A percentile compares a stretch with the other conserved stretches of the same genome.
These are phyloP conservation scores for Mus caroli DNA, from an alignment of 2,797 vertebrate species.

Conservation along the genomic window DNA sequence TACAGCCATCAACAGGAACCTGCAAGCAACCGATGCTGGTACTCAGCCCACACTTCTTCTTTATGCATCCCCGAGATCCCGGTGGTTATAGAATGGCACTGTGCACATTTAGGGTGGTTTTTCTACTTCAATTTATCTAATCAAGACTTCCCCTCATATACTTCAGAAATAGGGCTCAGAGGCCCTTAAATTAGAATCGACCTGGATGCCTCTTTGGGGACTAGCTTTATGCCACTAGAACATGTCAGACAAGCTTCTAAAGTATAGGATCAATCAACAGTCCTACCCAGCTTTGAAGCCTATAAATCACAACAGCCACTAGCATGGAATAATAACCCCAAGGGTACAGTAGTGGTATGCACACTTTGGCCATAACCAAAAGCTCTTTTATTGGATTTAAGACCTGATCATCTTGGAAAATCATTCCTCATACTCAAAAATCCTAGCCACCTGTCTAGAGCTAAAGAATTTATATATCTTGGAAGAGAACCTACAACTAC, in stretches of 20 bases:
- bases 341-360: background rate
- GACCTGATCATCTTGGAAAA: background rate
- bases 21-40: background rate
- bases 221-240: background rate
- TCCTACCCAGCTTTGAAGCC: background rate
- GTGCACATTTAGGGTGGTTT: no score
- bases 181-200: background rate
- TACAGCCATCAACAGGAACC: background rate
- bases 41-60: background rate
- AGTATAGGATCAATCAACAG: background rate
- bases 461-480: background rate
- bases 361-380: background rate
- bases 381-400: background rate
- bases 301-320: background rate
- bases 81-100: background rate
- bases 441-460: background rate
- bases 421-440: background rate
- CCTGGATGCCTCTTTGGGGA: background rate
- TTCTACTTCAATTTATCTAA: background rate
- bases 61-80: background rate
- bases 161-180: background rate
- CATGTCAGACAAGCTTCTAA: background rate
- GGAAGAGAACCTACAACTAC: no score
- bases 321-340: background rate
- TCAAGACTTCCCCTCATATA: background rate